Conservation (phyloP, 2,888 invertebrate genomes). For the Phortica magna region DNA sequence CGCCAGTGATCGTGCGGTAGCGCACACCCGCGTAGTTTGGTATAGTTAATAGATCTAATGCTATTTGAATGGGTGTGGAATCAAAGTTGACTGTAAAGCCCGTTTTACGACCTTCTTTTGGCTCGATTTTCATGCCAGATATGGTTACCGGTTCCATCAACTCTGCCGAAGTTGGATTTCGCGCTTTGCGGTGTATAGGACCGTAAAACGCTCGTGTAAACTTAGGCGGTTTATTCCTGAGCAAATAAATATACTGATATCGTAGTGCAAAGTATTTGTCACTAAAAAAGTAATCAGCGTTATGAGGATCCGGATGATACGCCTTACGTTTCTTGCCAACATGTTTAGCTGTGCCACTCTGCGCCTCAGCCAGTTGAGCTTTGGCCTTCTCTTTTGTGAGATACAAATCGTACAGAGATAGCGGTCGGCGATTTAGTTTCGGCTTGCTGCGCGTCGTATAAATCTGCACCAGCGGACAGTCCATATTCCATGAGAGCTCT, state of each 20-base stretch:
- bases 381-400: not conserved
- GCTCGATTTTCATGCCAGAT: not conserved
- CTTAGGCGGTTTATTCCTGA: not conserved
- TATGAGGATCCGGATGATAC: not conserved
- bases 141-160: not conserved
- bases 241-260: not conserved
- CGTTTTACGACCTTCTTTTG: not conserved
- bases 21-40: not conserved
- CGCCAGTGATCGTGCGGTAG: not conserved
- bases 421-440: not conserved
- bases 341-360: not conserved
- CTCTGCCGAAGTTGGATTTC: not conserved
- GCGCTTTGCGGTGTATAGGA: not conserved
- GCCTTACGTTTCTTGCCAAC: not conserved
- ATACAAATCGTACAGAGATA: not conserved
- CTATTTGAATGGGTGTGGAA: not conserved
- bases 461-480: not conserved
- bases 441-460: not conserved
- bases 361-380: not conserved
- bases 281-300: not conserved
- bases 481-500: not conserved
- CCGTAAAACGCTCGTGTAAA: not conserved
- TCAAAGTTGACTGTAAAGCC: slow-evolving; percentile 3
- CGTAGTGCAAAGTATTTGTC: not conserved
- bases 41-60: not conserved